Base-by-base conservation (phyloP, 2,113 vertebrate species). In the Myrmecobius fasciatus region DNA sequence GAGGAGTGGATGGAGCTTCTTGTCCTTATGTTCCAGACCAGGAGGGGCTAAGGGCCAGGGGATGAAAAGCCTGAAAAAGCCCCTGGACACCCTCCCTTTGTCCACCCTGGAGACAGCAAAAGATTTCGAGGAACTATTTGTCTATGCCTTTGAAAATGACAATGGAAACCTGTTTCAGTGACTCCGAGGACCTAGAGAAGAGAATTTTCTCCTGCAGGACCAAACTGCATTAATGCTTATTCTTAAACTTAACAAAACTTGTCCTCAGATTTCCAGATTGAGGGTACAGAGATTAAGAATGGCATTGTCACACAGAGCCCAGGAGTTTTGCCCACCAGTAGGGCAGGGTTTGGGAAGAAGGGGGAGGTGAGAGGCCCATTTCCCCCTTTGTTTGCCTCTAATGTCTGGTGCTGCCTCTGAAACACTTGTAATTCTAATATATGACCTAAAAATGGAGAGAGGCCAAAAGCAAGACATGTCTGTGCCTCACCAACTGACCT, bases 371-470 rank as follows among this genome's bases (percentile, higher is more conserved):
- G 48, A 49, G 48, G 89, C 46, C 89, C 89, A 31, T 89, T 49
- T 83, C 48, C 48, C 89, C 47, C 12, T 89, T 89, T 89, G 46
- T 89, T 89, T 49, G 46, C 89, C 89, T 49, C 89, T 49, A 25
- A n/a, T 49, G 89, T 47, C 89, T 47, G 89, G 26, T 49, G 46
- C 48, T 89, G 89, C 89, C 89, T 94, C 48, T 36, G 10, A 4
- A n/a, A 24, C 36, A 0, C 9, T 7, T 0, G 91, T 53, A 90
- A 52, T 20, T 0, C 95, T 0, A 0, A 0, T 1, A 25, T 24
- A 25, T 0, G 0, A 25, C 91, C 31, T 91, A 83, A 92, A 28
- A 17, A 0, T 0, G 47, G 53, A 0, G 0, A 60, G 93, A 22
- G 2, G 92, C 43, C 52, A 12, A 46, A 91, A 20, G 22, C 51